A percentile compares a stretch with the other conserved stretches of the same genome.
These are phyloP conservation scores for Orycteropus afer DNA, from an alignment of 2,113 vertebrate genomes.

Conservation along the genomic window DNA sequence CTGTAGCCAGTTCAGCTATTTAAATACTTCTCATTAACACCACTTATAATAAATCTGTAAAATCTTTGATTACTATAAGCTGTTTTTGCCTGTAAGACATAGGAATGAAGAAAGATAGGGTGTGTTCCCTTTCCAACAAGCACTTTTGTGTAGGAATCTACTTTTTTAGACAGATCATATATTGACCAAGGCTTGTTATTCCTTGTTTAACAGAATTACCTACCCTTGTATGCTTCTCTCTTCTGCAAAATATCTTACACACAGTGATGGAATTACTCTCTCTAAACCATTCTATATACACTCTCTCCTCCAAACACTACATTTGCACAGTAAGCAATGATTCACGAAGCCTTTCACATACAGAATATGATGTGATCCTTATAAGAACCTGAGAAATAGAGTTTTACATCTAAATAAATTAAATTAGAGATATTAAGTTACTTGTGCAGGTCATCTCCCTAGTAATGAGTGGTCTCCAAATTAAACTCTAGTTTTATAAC, in stretches of 20 bases:
- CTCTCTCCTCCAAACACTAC: neutral
- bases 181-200: neutral
- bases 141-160: neutral
- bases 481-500: neutral
- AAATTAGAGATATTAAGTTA: neutral
- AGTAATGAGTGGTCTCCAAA: neutral
- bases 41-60: neutral
- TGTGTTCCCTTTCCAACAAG: neutral
- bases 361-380: neutral
- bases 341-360: neutral
- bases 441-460: neutral
- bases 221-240: neutral
- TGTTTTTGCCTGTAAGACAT: neutral
- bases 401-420: neutral
- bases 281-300: neutral
- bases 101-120: neutral
- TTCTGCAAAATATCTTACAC: neutral
- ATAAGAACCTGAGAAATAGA: neutral
- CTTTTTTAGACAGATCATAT: neutral
- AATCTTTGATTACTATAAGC: neutral
- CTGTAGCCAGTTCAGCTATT: neutral
- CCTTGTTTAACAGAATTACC: neutral
- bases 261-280: neutral
- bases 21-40: slow-evolving; percentile 2
- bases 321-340: neutral